Percentiles rank a stretch among this genome's conserved stretches.
phyloP scores from a whole-genome alignment of 92 coral and sea anemone genomes.

The Nematostella vectensis region DNA sequence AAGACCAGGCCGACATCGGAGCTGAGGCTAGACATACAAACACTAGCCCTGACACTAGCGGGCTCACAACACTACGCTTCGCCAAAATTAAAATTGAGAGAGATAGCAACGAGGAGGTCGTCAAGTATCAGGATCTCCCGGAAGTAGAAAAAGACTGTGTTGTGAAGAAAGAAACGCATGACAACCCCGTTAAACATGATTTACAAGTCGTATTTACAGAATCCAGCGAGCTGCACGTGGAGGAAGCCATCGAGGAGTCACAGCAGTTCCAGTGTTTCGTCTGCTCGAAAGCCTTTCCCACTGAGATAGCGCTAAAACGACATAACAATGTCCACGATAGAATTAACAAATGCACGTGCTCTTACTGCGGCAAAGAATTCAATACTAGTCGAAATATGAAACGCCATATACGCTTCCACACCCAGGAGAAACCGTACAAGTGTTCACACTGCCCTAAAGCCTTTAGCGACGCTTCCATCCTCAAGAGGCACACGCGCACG shows the following conservation, averaged over 20 bases:
- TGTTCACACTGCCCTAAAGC: background rate
- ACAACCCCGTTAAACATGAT: background rate
- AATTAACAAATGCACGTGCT: background rate
- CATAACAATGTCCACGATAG: background rate
- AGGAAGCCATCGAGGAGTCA: background rate
- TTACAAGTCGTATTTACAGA: background rate
- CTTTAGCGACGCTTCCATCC: background rate
- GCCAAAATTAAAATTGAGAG: too few species aligned
- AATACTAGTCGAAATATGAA: background rate
- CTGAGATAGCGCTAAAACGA: background rate
- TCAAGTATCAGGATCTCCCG: too few species aligned
- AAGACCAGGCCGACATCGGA: too few species aligned
- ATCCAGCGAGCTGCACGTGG: background rate
- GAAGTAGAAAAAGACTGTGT: too few species aligned
- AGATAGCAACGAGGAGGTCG: too few species aligned
- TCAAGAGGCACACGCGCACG: background rate
- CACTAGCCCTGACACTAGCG: too few species aligned
- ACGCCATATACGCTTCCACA: background rate
- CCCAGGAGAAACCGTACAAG: background rate
- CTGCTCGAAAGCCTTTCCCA: background rate
- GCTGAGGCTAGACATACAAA: too few species aligned
- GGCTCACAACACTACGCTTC: too few species aligned
- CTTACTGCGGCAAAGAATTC: background rate
- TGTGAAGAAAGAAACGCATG: too few species aligned
- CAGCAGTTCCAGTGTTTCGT: background rate